These are phyloP conservation scores for Cephus pulcher DNA, from an alignment of 2,888 invertebrate genomes.

Conservation along the genomic window DNA sequence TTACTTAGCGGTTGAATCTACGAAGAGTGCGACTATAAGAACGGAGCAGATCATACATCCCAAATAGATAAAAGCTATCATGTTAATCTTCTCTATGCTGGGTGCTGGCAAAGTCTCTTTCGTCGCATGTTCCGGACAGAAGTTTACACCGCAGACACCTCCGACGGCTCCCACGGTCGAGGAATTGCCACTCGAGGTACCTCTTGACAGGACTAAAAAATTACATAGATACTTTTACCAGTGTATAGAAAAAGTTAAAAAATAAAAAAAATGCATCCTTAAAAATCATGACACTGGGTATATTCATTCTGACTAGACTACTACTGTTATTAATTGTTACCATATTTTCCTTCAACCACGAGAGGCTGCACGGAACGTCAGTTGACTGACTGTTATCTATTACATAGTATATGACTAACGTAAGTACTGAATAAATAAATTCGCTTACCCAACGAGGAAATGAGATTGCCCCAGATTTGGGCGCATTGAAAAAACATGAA, in stretches of 20 bases:
- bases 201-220: not conserved
- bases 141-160: slow-evolving; percentile 68
- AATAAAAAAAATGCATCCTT: not conserved
- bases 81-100: slow-evolving; percentile 70
- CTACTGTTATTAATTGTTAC: not conserved
- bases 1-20: slow-evolving; percentile 74
- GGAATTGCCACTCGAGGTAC: slow-evolving; percentile 27
- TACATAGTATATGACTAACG: not conserved
- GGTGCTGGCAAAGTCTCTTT: slow-evolving; percentile 68
- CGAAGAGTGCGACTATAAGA: slow-evolving; percentile 71
- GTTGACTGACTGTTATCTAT: not conserved
- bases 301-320: not conserved
- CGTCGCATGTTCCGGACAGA: slow-evolving; percentile 67
- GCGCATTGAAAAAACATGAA: slow-evolving; percentile 80
- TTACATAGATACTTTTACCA: not conserved
- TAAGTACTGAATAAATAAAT: not conserved
- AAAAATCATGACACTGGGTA: not conserved
- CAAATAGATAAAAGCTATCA: slow-evolving; percentile 73
- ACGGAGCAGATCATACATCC: slow-evolving; percentile 73
- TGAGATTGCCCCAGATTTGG: slow-evolving; percentile 73
- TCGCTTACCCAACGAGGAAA: slow-evolving; percentile 71
- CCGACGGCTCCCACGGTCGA: slow-evolving; percentile 64
- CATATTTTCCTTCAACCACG: not conserved
- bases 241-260: not conserved
- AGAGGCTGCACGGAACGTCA: not conserved